Evolutionary conservation across 2,888 invertebrate species (phyloP), one percentile per base, ranked within the genome.

Genomic region (Timema podura): DNA sequence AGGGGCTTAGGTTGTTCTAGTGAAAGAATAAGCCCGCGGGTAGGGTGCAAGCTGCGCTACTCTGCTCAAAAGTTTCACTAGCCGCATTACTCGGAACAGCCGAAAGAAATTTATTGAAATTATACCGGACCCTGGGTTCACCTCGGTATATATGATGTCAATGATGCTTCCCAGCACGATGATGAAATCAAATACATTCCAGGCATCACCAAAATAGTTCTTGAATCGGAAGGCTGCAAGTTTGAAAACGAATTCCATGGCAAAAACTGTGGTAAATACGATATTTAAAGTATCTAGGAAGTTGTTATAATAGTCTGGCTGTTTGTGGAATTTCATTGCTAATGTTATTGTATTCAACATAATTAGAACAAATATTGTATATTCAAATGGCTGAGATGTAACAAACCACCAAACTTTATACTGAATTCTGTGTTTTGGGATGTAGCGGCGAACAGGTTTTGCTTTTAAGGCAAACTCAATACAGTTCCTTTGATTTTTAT

Each of bases 351-450:
- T 99, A 82, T 99, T 99, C 81, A 97, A 91, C 89, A 99, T 92
- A 82, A 99, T 99, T 74, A 99, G 87, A 64, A 92, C 91, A 83
- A 99, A 99, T 79, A 99, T 98, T 66, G 95, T 93, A 81, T 99
- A 99, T 82, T 99, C 99, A 82, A 99, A 99, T 1, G 96, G 95
- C 79, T 95, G 94, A 47, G 99, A 99, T 54, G 99, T 99, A 66
- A 99, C 98, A 81, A 99, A 96, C 98, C 98, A 99, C 99, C 99
- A 99, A 67, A 99, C 89, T 84, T 91, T 91, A 82, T 95, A 95
- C 82, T 98, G 98, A 80, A 97, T 92, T 71, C 96, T 90, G 82
- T 98, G 96, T 81, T 98, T 97, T 70, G 99, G 99, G 83, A 99
- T 99, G 84, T 99, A 99, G 75, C 99, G 82, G 10, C 86, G 80